A percentile compares a stretch with the other conserved stretches of the same genome.
phyloP scores from a whole-genome alignment of 1,140 invertebrate species.

The Camponotus vicinus region DNA sequence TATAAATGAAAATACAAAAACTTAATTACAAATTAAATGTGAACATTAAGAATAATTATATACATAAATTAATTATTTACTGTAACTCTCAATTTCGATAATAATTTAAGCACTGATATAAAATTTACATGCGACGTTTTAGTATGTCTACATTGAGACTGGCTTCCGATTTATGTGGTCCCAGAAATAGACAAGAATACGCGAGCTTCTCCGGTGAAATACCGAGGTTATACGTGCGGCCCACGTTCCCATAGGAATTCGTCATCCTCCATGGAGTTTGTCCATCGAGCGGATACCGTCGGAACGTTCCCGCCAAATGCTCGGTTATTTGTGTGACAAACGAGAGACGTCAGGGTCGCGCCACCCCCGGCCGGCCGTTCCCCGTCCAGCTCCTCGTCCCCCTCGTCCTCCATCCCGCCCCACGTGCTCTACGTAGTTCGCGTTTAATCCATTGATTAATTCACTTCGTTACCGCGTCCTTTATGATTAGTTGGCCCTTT shows the following conservation, averaged over 20 bases:
- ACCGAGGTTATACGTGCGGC: conserved; percentile 64
- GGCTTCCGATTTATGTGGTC: conserved; percentile 19
- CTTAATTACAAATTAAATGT: neutral
- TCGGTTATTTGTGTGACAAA: conserved; percentile 85
- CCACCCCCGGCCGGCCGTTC: conserved; percentile 64
- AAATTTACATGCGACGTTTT: conserved; percentile 40
- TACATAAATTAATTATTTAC: neutral
- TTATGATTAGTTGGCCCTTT: conserved; percentile 83
- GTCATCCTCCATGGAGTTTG: conserved; percentile 77
- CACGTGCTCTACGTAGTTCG: conserved; percentile 72
- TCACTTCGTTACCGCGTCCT: conserved; percentile 83
- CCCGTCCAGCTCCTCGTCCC: conserved; percentile 41
- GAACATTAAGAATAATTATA: neutral
- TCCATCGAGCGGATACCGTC: conserved; percentile 74
- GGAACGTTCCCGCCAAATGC: conserved; percentile 81
- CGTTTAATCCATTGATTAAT: conserved; percentile 87
- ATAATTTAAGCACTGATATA: neutral
- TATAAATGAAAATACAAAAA: neutral
- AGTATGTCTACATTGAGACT: conserved; percentile 13
- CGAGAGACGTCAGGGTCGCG: conserved; percentile 83
- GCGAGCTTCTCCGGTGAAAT: conserved; percentile 67
- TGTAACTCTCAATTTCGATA: neutral
- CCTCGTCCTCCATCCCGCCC: neutral
- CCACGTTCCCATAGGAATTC: conserved; percentile 75
- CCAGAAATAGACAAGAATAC: conserved; percentile 39